Conservation (phyloP, 2,113 vertebrate species). For the Formicarius rufipectus region DNA sequence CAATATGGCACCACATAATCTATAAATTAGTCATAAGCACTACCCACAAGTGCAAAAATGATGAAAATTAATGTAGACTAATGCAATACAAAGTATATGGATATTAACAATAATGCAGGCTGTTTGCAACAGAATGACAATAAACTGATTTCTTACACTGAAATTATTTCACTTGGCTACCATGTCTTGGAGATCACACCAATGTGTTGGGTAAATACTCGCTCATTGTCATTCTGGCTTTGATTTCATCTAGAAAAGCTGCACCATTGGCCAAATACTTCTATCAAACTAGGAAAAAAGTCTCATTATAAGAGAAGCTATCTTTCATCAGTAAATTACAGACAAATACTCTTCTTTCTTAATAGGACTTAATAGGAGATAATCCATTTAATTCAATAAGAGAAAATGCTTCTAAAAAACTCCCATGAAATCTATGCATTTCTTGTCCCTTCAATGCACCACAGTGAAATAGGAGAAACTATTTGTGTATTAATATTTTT, state of each 20-base stretch:
- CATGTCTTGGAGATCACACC: neutral
- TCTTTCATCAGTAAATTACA: neutral
- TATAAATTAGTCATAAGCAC: constrained; percentile 24
- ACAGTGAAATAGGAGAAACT: neutral
- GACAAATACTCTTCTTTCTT: neutral
- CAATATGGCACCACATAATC: constrained; percentile 29
- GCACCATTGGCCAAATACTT: neutral
- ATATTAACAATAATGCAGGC: neutral
- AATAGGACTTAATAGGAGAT: neutral
- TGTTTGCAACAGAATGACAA: neutral
- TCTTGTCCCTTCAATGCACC: neutral
- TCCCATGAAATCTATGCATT: neutral
- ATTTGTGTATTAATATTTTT: neutral
- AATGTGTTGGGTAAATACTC: neutral
- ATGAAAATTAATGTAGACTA: neutral
- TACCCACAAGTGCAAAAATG: constrained; percentile 2
- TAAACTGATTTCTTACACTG: neutral
- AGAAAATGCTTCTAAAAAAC: neutral
- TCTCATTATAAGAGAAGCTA: neutral
- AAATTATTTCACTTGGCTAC: neutral
- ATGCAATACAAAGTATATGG: neutral
- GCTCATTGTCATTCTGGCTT: neutral
- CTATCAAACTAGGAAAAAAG: neutral
- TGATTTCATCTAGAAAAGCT: neutral
- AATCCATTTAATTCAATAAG: neutral